Evolutionary conservation across 2,113 vertebrate genomes (phyloP), one percentile per base, ranked within the genome.

Genomic region (Phalacrocorax pelagicus): DNA sequence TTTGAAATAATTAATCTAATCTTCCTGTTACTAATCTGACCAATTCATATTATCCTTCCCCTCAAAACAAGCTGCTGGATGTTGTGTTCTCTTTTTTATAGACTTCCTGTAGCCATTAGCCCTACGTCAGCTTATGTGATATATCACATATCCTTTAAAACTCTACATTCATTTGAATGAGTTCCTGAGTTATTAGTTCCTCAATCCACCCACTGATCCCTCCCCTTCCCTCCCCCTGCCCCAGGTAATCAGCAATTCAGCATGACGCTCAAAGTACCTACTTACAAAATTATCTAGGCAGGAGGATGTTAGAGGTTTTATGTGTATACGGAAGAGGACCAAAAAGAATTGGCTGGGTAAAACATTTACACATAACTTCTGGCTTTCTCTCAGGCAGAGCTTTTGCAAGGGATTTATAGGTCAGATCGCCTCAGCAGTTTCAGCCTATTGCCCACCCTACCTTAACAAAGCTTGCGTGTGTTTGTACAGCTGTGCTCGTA

Each of bases 401-500:
- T 98, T 98, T 98, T 96, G 96, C 91, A 84, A 97, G 97, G 98
- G 98, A 98, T 98, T 98, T 98, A 97, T 98, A 98, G 98, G 98
- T 98, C 98, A 98, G 98, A 98, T 98, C 94, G 32, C 97, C 98
- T 98, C 98, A 97, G 98, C 98, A 98, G 98, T 98, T 98, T 98
- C 98, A 99, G 98, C 98, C 97, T 98, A 97, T 98, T 99, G 99
- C 98, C 98, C 98, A 98, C 98, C 97, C 97, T 98, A 98, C 98
- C 98, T 98, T 99, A 98, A 98, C 98, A 99, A 99, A 99, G 98
- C 97, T 97, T 97, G 96, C n/a, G 79, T 97, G 73, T 99, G 99
- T 99, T 99, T 99, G 99, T 98, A 99, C 99, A 99, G 99, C 99
- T 99, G 99, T 98, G 93, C 98, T 97, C 83, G 85, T 98, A 98